Evolutionary conservation across 2,888 invertebrate genomes (phyloP), one percentile per base, ranked within the genome.

Genomic region (Graphium colonna): DNA sequence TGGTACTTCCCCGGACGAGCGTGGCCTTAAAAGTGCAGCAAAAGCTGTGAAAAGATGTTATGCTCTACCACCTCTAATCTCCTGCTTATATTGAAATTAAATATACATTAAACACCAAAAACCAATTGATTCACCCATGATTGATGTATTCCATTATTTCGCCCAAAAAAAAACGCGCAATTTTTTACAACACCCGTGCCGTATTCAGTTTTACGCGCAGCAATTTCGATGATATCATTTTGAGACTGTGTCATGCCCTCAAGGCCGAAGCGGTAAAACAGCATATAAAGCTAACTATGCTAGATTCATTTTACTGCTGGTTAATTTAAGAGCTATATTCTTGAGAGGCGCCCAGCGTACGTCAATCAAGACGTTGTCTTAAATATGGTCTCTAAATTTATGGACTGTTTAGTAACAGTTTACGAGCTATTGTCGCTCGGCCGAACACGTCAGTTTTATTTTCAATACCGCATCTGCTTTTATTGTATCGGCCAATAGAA

Each of bases 211-310:
- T 18, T 31, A n/a, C 54, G 55, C 53, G 43, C 42, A 26, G 16
- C 46, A 50, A 28, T 51, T 56, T 39, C 47, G 64, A 55, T 67
- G 66, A 67, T 63, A 65, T 67, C 64, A 67, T 47, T 59, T 53
- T 44, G 49, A 51, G 52, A 51, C 43, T 53, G 51, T 57, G 60
- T 57, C 59, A 59, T 46, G 12, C 49, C 10, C 17, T 51, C 59
- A 59, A 61, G 60, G 60, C 39, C 56, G 17, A 16, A 26, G 26
- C 15, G 12, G 17, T 9, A 9, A 40, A 13, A 41, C 49, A 17
- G 12, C 26, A 9, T 50, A 17, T 41, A 10, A 17, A 41, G 7
- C 10, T n/a, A 18, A 36, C n/a, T 36, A 13, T 7, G 12, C 36
- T 36, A 36, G 12, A 13, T 36, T 36, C n/a, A 33, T 33, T 33